Evolutionary conservation across 2,888 invertebrate species (phyloP).

Genomic region (Gastracanthus pulcherrimus): DNA sequence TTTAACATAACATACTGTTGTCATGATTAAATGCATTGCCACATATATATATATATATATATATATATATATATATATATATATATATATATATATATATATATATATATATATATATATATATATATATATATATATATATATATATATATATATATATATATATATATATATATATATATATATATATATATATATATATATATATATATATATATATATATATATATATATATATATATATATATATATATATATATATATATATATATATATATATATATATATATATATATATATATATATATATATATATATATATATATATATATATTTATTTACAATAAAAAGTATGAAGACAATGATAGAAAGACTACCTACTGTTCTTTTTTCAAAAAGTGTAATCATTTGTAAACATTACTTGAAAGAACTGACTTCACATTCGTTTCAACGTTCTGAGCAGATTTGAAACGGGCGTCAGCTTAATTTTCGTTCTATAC

Average conservation of each 20-base stretch:
- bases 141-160: neutral
- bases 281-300: neutral
- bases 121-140: neutral
- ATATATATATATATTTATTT: neutral
- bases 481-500: neutral
- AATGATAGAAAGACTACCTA: constrained; percentile 7
- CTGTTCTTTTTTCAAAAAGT: constrained; percentile 3
- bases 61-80: neutral
- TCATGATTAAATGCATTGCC: constrained; percentile 18
- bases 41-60: neutral
- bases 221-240: neutral
- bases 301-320: neutral
- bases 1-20: neutral
- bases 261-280: neutral
- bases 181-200: neutral
- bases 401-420: neutral
- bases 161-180: neutral
- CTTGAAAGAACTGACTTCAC: neutral
- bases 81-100: neutral
- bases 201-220: neutral
- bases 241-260: neutral
- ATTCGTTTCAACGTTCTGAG: neutral
- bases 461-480: too few species aligned
- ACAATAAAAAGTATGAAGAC: neutral
- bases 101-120: neutral